Evolutionary conservation across 2,888 invertebrate genomes (phyloP).

Genomic region (Melanargia galathea): DNA sequence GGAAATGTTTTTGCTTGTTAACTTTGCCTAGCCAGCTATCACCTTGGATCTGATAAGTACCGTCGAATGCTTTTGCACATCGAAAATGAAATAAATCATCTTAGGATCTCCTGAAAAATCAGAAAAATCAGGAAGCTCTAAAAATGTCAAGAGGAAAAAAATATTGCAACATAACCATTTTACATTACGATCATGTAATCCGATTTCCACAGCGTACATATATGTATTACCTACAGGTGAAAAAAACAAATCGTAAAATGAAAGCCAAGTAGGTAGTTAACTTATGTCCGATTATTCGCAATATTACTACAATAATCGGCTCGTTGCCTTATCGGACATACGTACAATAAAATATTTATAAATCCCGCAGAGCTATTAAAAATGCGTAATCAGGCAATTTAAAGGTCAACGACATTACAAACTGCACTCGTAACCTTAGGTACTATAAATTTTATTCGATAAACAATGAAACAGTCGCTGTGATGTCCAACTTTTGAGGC

Average conservation of each 20-base stretch:
- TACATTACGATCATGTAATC: neutral
- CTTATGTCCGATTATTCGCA: slow-evolving; percentile 29
- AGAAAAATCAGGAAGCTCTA: too few relatives aligned
- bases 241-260: slow-evolving; percentile 9
- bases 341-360: slow-evolving; percentile 64
- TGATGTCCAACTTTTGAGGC: slow-evolving; percentile 75
- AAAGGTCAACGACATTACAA: slow-evolving; percentile 73
- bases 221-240: slow-evolving; percentile 13
- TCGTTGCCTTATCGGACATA: slow-evolving; percentile 44
- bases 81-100: too few relatives aligned
- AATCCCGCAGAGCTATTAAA: slow-evolving; percentile 71
- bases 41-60: too few relatives aligned
- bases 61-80: too few relatives aligned
- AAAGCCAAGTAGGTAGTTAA: slow-evolving; percentile 15
- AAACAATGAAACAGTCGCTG: slow-evolving; percentile 77
- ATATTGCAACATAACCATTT: neutral
- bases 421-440: slow-evolving; percentile 61
- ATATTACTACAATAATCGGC: slow-evolving; percentile 30
- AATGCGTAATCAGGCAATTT: slow-evolving; percentile 75
- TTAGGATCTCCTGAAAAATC: too few relatives aligned
- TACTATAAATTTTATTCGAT: slow-evolving; percentile 71
- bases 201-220: slow-evolving; percentile 5
- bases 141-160: too few relatives aligned
- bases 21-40: too few relatives aligned
- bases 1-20: too few relatives aligned